A percentile compares a stretch with the other conserved stretches of the same genome.
Evolutionary conservation across 2,888 invertebrate species (phyloP).

Genomic region (Deroplatys truncata): DNA sequence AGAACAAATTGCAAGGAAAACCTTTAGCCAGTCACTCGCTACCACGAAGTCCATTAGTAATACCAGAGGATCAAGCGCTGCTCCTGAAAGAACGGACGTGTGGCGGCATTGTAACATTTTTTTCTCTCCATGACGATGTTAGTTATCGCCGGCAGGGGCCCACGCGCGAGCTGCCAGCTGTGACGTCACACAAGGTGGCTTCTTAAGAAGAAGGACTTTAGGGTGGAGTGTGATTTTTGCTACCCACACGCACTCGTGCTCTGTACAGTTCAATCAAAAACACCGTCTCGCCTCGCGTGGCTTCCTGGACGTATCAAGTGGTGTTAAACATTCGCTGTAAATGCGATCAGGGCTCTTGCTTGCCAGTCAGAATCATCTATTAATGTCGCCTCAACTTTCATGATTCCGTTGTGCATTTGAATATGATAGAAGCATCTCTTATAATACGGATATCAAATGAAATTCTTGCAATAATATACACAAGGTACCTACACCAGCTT

Average conservation of each 20-base stretch:
- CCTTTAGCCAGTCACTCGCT: background rate
- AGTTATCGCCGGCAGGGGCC: background rate
- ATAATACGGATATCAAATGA: too few species aligned
- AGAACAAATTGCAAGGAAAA: background rate
- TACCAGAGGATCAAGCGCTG: background rate
- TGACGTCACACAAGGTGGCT: constrained; percentile 10
- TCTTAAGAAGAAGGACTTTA: constrained; percentile 7
- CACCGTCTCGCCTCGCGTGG: background rate
- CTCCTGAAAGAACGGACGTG: background rate
- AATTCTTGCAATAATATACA: too few species aligned
- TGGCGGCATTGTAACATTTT: background rate
- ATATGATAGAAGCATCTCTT: too few species aligned
- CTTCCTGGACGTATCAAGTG: background rate
- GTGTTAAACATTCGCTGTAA: background rate
- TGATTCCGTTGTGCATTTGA: too few species aligned
- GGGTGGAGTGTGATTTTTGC: constrained; percentile 11
- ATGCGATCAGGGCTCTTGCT: background rate
- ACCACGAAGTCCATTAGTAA: too few species aligned
- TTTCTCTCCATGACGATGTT: background rate
- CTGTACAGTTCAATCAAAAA: background rate
- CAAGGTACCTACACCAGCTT: too few species aligned
- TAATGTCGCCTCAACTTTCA: too few species aligned
- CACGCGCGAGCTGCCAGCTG: background rate
- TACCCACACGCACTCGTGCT: background rate
- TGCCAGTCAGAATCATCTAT: too few species aligned